Evolutionary conservation across 2,797 vertebrate genomes (phyloP).

Genomic region (Hyperoplus lanceolatus): DNA sequence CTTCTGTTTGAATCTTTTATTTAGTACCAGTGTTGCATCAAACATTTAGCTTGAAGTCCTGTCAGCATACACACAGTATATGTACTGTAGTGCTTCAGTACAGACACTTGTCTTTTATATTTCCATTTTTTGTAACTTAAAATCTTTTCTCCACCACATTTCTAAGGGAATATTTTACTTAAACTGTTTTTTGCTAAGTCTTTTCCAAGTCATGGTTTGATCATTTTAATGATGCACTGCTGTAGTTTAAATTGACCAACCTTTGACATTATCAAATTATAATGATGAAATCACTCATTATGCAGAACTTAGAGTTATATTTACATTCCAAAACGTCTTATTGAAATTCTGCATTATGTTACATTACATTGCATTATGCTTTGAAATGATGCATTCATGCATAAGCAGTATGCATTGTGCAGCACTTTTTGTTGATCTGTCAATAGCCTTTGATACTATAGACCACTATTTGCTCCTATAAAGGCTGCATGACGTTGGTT

Average conservation of each 20-base stretch:
- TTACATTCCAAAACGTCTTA: too few species aligned
- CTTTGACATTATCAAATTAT: not conserved
- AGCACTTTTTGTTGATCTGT: too few species aligned
- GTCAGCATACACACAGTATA: not conserved
- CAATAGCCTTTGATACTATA: too few species aligned
- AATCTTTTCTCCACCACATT: not conserved
- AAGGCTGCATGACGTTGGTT: too few species aligned
- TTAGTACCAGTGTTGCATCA: not conserved
- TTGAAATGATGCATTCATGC: not conserved
- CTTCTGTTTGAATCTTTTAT: constrained; percentile 7
- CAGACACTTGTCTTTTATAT: not conserved
- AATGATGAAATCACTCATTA: not conserved
- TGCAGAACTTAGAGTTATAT: not conserved
- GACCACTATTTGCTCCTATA: too few species aligned
- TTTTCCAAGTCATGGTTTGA: not conserved
- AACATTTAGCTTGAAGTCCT: not conserved
- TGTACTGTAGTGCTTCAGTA: not conserved
- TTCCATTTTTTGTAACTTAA: not conserved
- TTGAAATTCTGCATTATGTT: too few species aligned
- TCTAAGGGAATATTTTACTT: not conserved
- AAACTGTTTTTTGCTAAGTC: not conserved
- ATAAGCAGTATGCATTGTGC: not conserved
- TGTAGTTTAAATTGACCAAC: not conserved
- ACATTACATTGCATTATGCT: not conserved
- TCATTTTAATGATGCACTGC: not conserved